phyloP scores from a whole-genome alignment of 2,888 invertebrate genomes.

The Amphipyra berbera region DNA sequence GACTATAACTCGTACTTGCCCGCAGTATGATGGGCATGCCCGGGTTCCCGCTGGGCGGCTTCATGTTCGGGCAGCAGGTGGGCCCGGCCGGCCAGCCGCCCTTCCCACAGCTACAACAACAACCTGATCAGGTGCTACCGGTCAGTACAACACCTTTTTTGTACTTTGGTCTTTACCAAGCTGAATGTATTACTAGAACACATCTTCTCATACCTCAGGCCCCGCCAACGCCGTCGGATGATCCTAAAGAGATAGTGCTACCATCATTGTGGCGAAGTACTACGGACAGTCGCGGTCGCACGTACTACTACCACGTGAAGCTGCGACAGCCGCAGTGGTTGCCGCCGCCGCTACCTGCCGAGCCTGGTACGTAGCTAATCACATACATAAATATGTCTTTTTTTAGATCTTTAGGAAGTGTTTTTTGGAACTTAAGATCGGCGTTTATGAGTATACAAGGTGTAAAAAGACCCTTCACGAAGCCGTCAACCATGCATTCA shows the following conservation, averaged over 20 bases:
- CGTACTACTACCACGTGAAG: constrained; percentile 97
- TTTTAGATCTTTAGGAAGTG: too few species aligned
- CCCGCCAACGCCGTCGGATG: constrained; percentile 14
- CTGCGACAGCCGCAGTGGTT: constrained; percentile 94
- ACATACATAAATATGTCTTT: too few species aligned
- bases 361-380: constrained; percentile 36
- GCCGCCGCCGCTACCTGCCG: constrained; percentile 64
- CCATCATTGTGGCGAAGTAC: constrained; percentile 97
- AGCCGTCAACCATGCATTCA: too few species aligned
- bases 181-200: not conserved
- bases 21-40: constrained; percentile 72
- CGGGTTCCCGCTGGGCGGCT: constrained; percentile 81
- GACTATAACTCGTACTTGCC: not conserved
- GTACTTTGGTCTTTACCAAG: too few species aligned
- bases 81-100: constrained; percentile 57
- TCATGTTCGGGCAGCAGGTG: constrained; percentile 83
- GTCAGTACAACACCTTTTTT: constrained; percentile 18
- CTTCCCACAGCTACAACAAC: constrained; percentile 53
- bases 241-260: constrained; percentile 87
- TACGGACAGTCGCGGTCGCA: constrained; percentile 94
- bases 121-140: constrained; percentile 40
- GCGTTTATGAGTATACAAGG: too few species aligned
- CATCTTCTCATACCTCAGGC: constrained; percentile 6
- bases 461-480: too few species aligned
- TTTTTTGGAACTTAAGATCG: too few species aligned